Conservation (phyloP, 2,888 invertebrate species). For the Scotopteryx bipunctaria region DNA sequence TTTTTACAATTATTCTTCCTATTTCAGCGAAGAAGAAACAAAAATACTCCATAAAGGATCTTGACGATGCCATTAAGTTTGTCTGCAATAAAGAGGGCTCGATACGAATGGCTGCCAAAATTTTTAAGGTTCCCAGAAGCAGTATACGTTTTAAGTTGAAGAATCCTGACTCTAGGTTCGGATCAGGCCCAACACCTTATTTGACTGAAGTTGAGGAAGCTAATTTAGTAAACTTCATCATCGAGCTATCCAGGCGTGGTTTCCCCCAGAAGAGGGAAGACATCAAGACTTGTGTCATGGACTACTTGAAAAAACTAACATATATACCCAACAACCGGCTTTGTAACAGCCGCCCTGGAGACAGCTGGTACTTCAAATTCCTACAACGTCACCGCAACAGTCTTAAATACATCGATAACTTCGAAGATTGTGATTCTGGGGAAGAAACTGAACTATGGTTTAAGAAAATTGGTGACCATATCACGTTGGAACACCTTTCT, state of each 20-base stretch:
- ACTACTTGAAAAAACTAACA: constrained; percentile 1
- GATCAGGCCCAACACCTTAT: background rate
- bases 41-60: background rate
- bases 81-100: constrained; percentile 14
- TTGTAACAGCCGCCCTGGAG: constrained; percentile 10
- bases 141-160: constrained; percentile 7
- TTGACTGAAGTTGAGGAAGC: constrained; percentile 13
- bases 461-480: constrained; percentile 10
- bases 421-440: background rate
- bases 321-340: constrained; percentile 1
- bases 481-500: constrained; percentile 4
- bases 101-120: constrained; percentile 8
- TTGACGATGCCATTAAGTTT: constrained; percentile 6
- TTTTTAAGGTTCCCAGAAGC: constrained; percentile 16
- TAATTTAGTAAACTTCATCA: constrained; percentile 19
- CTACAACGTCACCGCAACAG: constrained; percentile 12
- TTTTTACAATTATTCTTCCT: background rate
- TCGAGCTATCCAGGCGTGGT: constrained; percentile 14
- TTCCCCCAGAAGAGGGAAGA: constrained; percentile 21
- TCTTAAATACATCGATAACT: background rate
- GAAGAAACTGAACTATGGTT: constrained; percentile 7
- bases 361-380: constrained; percentile 15
- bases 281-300: constrained; percentile 14
- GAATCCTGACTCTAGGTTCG: background rate
- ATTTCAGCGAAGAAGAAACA: constrained; percentile 1